Evolutionary conservation across 2,888 invertebrate species (phyloP), one percentile per base, ranked within the genome.

Genomic region (Yponomeuta plumbellus): DNA sequence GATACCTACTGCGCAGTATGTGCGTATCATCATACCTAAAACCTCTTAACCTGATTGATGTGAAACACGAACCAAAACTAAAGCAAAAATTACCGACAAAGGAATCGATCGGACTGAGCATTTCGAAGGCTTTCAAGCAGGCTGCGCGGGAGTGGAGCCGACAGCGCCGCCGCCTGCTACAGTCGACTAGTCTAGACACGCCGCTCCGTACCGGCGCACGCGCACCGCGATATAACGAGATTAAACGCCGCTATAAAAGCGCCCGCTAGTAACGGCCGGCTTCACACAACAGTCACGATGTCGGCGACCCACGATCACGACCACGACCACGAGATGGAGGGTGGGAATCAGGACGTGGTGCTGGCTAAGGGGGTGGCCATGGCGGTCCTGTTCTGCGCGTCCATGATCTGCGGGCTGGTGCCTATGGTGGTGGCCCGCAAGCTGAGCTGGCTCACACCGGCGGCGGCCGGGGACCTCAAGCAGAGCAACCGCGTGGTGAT

Each of bases 321-420:
- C 66, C 75, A 75, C 56, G 69, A 72, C 11, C 17, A 67, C 13
- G 74, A 75, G 52, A 73, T 75, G 21, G 74, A 76, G 1, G 80
- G 81, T 22, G 86, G 89, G 5, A 81, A 81, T 0, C 84, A 92
- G 0, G 88, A 86, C 6, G 90, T 94, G 11, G 79, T 95, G 22
- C 74, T 93, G 44, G 96, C 97, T 20, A 97, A 97, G 84, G 92
- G 93, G 22, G 93, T 96, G 5, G 94, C 97, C 1, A 96, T 97
- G 95, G 86, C 92, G 59, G 94, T 95, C 34, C 92, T 98, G 20
- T 95, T 97, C 76, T 80, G 92, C 67, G 94, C 95, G 22, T 96
- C 97, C 59, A 93, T 96, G 77, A 78, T 94, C 21, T 94, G 96
- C 74, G 97, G 97, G 61, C 85, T 94, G 10, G 78, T 94, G 34